Base-by-base conservation (phyloP, 1,140 invertebrate species). In the Trypoxylus dichotomus region DNA sequence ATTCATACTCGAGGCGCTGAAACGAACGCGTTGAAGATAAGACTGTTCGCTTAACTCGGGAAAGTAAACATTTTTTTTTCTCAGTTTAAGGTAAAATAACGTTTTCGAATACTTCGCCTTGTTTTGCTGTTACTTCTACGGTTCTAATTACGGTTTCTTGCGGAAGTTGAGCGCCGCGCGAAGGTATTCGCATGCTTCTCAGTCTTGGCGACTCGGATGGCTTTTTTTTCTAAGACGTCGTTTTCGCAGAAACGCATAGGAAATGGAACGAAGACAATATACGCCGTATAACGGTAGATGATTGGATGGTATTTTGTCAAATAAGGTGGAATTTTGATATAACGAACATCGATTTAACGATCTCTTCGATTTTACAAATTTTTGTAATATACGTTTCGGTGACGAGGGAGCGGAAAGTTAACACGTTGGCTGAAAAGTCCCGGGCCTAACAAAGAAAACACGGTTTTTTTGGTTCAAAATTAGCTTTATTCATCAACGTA, bases 121-220 rank as follows among this genome's bases (percentile, higher is more conserved):
- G 47, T 54, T 54, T 54, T 54, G 47, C 47, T 54, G 47, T 54
- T 54, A 54, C 47, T 54, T 54, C 19, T 54, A 54, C 47, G 47
- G 47, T 54, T 54, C 47, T 54, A 54, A 54, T 54, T 54, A 54
- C 47, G 47, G 47, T 54, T 54, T 54, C 47, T 19, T 54, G 19
- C 47, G 47, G 47, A 54, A 54, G 47, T 54, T 54, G 15, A 54
- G 19, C 47, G 19, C 15, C 47, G 19, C 47, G 19, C 15, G 19
- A 13, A 47, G 8, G 13, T 13, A 47, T n/a, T n/a, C 47, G 19
- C 47, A 54, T 54, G 19, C 47, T 15, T 19, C 15, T 54, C n/a
- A 15, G 19, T 54, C 32, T 37, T 37, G 32, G 10, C 32, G 32
- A 37, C 32, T 37, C 32, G 32, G 32, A 37, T 37, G 32, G 32